Evolutionary conservation across 2,797 vertebrate species (phyloP), one percentile per base, ranked within the genome.

Genomic region (Atherinosoma microstoma): DNA sequence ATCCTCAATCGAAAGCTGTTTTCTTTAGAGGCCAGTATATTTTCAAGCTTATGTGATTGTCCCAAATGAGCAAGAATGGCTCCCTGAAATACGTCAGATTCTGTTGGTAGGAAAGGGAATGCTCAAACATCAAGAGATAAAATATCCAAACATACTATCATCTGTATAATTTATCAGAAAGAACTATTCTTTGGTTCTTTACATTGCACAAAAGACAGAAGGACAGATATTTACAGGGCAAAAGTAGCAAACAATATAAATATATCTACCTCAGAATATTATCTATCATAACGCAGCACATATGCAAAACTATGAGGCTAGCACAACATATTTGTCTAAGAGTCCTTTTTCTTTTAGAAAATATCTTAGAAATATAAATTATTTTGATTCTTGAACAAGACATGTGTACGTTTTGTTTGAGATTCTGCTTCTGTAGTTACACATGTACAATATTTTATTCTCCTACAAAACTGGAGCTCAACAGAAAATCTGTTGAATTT

Each of bases 301-400:
- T 80, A 58, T 92, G 84, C 70, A 91, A 90, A 91, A 89, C 87
- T 91, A 92, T 80, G 58, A 86, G 70, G 80, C 89, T 77, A 90
- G 72, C 80, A 86, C 84, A 88, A 89, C 84, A 89, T 80, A 86
- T 88, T 85, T 42, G 58, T 85, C 89, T 91, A 87, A 70, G 69
- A 84, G 84, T 87, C 67, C 72, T 65, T 88, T 86, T 94, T 87
- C 36, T 67, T 91, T 94, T 94, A 93, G 82, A 94, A 95, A 95
- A 94, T 89, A 91, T 83, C 87, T 93, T 82, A 93, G 91, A 93
- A 93, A 94, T 94, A 93, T 93, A 95, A 92, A 94, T 90, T 71
- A 84, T 88, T 90, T 90, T 64, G 24, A 83, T 82, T 34, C 82
- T 79, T 78, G 67, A 82, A 89, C 72, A 89, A 80, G 86, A 84